Percentiles rank a stretch among this genome's conserved stretches.
phyloP scores from a whole-genome alignment of 2,888 invertebrate genomes.

The Beris morrisii region DNA sequence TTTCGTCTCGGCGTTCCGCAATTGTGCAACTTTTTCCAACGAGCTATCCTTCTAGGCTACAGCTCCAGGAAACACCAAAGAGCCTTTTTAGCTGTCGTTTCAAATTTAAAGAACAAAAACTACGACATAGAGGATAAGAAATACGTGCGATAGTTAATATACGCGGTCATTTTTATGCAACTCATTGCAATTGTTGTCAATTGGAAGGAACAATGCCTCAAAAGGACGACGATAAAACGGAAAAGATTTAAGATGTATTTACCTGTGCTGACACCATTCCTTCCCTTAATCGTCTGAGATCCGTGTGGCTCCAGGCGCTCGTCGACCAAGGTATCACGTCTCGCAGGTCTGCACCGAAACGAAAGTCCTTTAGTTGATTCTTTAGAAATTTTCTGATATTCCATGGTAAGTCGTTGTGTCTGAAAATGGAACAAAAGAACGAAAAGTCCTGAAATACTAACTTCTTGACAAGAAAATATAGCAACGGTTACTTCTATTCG shows the following conservation, averaged over 20 bases:
- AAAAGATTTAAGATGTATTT: conserved; percentile 41
- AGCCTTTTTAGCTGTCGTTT: no score
- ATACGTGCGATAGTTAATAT: no score
- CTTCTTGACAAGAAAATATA: no score
- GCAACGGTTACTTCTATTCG: no score
- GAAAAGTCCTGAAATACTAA: not conserved
- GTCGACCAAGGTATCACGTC: conserved; percentile 74
- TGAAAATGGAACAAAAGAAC: conserved; percentile 35
- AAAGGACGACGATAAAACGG: no score
- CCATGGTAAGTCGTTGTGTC: conserved; percentile 68
- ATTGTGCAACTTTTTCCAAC: no score
- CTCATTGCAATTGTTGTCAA: not conserved
- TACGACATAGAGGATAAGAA: no score
- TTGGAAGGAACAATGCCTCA: not conserved
- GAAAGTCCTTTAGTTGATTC: conserved; percentile 63
- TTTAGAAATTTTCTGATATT: conserved; percentile 69
- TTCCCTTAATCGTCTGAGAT: conserved; percentile 70
- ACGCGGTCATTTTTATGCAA: no score
- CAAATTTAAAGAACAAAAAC: no score
- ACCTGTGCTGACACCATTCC: conserved; percentile 78
- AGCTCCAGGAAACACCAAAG: no score
- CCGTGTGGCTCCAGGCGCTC: conserved; percentile 78
- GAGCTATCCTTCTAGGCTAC: no score
- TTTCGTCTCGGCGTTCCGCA: no score
- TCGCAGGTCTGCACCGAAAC: conserved; percentile 68